Percentiles rank a stretch among this genome's conserved stretches.
Evolutionary conservation across 2,888 invertebrate species (phyloP).

Genomic region (Tenthredo livida): DNA sequence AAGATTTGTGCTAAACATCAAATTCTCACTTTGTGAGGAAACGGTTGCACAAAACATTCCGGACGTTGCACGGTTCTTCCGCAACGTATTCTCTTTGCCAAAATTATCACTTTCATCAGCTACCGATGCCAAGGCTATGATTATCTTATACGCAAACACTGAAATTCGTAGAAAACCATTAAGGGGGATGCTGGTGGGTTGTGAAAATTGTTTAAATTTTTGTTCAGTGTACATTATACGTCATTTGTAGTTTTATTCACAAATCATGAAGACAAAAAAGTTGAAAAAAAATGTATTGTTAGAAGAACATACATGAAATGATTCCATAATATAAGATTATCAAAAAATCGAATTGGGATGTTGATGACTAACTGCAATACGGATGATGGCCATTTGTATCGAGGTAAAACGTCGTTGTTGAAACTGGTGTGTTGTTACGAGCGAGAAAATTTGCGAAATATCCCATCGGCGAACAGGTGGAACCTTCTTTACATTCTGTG

Average conservation of each 20-base stretch:
- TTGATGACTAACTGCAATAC: slow-evolving; percentile 72
- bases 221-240: too few relatives aligned
- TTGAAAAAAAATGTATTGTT: too few relatives aligned
- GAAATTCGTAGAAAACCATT: slow-evolving; percentile 4
- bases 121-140: slow-evolving; percentile 44
- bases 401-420: slow-evolving; percentile 70
- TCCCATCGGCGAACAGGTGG: slow-evolving; percentile 72
- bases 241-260: too few relatives aligned
- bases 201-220: too few relatives aligned
- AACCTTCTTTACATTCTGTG: slow-evolving; percentile 57
- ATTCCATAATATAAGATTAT: background rate
- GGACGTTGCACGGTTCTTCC: background rate
- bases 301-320: background rate
- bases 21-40: slow-evolving; percentile 55
- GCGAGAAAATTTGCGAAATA: slow-evolving; percentile 65
- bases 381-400: slow-evolving; percentile 71
- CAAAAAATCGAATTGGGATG: background rate
- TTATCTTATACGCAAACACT: slow-evolving; percentile 57
- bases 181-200: background rate
- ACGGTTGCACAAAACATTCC: slow-evolving; percentile 55
- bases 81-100: slow-evolving; percentile 4
- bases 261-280: too few relatives aligned
- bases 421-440: slow-evolving; percentile 55
- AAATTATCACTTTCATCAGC: background rate
- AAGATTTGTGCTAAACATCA: slow-evolving; percentile 55